Evolutionary conservation across 1,140 invertebrate genomes (phyloP), one percentile per base, ranked within the genome.

Genomic region (Sarcophaga bullata): DNA sequence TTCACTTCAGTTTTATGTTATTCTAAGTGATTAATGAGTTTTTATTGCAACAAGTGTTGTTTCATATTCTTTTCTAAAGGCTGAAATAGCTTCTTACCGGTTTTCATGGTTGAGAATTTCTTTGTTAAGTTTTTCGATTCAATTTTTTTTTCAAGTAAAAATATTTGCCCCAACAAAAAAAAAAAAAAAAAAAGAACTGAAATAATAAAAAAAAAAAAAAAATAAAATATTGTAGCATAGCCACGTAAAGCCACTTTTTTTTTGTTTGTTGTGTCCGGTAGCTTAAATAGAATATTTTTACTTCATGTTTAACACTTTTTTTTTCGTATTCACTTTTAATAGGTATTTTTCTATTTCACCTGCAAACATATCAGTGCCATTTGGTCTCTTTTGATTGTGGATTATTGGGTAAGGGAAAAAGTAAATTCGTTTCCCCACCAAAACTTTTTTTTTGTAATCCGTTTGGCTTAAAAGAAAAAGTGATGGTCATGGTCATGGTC

Each of bases 31-130:
- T 75, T 75, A 75, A 75, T 75, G 46, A n/a, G 10, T n/a, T 46
- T 48, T 75, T 75, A 75, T 75, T 47, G 46, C 73, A 75, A 75
- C 73, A 75, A 75, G 73, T 75, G 73, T 47, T 75, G 17, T 11
- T 5, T 46, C 15, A 47, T 47, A 47, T 75, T 46, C 47, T 7
- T 11, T 47, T 13, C 47, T 75, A 25, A 47, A n/a, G 25, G 25
- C 13, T 75, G 10, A 75, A 48, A 49, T 47, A n/a, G 48, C 62
- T n/a, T 68, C 19, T 68, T 15, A 25, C 6, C 1, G 25, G 25
- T 68, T 10, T 68, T 68, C 54, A 19, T 68, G 9, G 62, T 25
- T 0, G 8, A 68, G 17, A 17, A 68, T 7, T 68, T 58, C 9
- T 58, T 58, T 10, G n/a, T n/a, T n/a, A 13, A 6, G 52, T 54